These are phyloP conservation scores for Tricholauxania praeusta DNA, from an alignment of 2,888 invertebrate genomes.

Conservation along the genomic window DNA sequence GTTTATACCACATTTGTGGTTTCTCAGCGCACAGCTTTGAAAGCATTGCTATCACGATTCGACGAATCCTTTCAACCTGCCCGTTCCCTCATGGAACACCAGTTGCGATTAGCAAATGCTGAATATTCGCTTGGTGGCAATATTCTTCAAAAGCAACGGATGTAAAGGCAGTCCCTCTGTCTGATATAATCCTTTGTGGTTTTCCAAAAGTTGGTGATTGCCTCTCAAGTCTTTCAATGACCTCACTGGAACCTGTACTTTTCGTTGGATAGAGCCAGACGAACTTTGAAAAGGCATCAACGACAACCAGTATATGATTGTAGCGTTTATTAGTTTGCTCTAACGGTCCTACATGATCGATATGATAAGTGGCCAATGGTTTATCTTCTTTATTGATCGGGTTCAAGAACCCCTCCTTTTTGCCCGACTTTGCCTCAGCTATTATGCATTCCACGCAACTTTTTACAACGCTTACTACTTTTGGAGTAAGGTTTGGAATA, in stretches of 20 bases:
- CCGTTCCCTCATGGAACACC: constrained; percentile 46
- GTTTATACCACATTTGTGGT: constrained; percentile 54
- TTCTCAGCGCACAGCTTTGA: constrained; percentile 51
- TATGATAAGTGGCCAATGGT: constrained; percentile 56
- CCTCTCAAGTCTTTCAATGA: not conserved
- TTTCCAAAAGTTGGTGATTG: constrained; percentile 25
- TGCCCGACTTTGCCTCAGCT: constrained; percentile 29
- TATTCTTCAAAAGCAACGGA: constrained; percentile 57
- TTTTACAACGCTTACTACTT: constrained; percentile 1
- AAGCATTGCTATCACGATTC: constrained; percentile 55
- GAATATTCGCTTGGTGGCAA: constrained; percentile 52
- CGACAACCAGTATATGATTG: constrained; percentile 56
- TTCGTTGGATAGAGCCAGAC: too few species aligned
- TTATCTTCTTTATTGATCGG: constrained; percentile 31
- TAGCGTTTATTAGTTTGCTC: constrained; percentile 54
- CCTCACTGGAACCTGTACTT: constrained; percentile 35
- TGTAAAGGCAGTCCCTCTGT: constrained; percentile 44
- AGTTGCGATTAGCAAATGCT: constrained; percentile 54
- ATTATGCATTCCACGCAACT: constrained; percentile 32
- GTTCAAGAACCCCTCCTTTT: constrained; percentile 31
- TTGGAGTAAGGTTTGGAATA: not conserved
- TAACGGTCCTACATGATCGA: constrained; percentile 62
- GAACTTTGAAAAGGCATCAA: constrained; percentile 26
- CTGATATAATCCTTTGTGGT: constrained; percentile 37
- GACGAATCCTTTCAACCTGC: constrained; percentile 58